phyloP scores from a whole-genome alignment of 2,113 vertebrate species.

The Epinephelus moara region DNA sequence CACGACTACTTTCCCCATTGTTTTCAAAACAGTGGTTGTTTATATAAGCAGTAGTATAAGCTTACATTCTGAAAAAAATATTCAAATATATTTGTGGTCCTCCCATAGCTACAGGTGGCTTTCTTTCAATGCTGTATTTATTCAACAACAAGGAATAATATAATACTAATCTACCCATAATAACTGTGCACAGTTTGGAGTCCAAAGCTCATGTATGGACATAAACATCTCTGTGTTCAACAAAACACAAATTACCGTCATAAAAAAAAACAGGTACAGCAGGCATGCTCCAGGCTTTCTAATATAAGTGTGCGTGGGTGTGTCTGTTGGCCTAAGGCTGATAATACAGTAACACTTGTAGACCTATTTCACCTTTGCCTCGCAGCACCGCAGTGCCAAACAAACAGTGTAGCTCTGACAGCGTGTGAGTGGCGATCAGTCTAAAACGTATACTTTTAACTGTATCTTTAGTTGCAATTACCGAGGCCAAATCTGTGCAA shows the following conservation, averaged over 20 bases:
- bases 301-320: background rate
- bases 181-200: background rate
- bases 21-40: background rate
- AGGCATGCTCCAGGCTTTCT: constrained; percentile 7
- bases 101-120: background rate
- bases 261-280: constrained; percentile 26
- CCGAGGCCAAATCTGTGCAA: background rate
- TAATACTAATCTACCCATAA: background rate
- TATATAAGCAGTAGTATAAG: background rate
- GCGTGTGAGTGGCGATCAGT: background rate
- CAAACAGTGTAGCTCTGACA: background rate
- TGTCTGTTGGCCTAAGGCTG: constrained; percentile 23
- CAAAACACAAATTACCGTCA: background rate
- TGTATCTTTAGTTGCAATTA: background rate
- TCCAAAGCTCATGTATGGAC: constrained; percentile 7
- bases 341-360: constrained; percentile 11
- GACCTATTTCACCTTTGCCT: background rate
- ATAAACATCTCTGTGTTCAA: constrained; percentile 4
- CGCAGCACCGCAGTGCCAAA: background rate
- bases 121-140: background rate
- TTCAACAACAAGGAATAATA: constrained; percentile 3
- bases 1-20: background rate
- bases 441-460: background rate
- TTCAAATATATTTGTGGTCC: background rate
- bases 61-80: background rate